phyloP scores from a whole-genome alignment of 2,888 invertebrate genomes.

The Griposia aprilina region DNA sequence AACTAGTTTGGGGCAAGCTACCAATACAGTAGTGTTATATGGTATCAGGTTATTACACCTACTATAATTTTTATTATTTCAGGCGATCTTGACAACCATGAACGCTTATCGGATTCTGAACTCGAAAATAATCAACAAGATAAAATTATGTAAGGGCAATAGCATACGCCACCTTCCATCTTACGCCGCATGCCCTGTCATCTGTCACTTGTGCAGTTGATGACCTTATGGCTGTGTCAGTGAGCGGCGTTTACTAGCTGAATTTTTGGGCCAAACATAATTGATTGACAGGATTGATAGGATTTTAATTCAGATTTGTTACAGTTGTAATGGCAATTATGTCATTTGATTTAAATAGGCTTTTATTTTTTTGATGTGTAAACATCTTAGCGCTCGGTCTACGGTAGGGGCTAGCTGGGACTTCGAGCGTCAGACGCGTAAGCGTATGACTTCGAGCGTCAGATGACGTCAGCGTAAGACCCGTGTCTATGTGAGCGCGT shows the following conservation, averaged over 20 bases:
- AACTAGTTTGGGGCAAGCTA: background rate
- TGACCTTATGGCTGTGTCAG: background rate
- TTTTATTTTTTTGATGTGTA: too few relatives aligned
- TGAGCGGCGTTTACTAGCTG: background rate
- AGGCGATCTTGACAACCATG: slow-evolving; percentile 1
- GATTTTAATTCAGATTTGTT: too few relatives aligned
- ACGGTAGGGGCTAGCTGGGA: too few relatives aligned
- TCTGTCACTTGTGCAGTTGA: background rate
- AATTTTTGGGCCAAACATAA: background rate
- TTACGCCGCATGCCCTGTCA: background rate
- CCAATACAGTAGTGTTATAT: background rate
- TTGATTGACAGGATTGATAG: too few relatives aligned
- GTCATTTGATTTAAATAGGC: too few relatives aligned
- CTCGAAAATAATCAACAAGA: background rate
- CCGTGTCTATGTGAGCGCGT: too few relatives aligned
- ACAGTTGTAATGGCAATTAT: too few relatives aligned
- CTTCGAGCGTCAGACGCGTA: too few relatives aligned
- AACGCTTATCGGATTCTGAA: slow-evolving; percentile 23
- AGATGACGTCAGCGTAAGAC: too few relatives aligned
- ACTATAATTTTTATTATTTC: background rate
- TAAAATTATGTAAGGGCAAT: background rate
- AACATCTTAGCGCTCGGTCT: too few relatives aligned
- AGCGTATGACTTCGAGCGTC: too few relatives aligned
- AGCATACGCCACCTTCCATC: background rate
- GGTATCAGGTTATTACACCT: background rate